These are phyloP conservation scores for Poecile atricapillus DNA, from an alignment of 2,113 vertebrate species.

Conservation along the genomic window DNA sequence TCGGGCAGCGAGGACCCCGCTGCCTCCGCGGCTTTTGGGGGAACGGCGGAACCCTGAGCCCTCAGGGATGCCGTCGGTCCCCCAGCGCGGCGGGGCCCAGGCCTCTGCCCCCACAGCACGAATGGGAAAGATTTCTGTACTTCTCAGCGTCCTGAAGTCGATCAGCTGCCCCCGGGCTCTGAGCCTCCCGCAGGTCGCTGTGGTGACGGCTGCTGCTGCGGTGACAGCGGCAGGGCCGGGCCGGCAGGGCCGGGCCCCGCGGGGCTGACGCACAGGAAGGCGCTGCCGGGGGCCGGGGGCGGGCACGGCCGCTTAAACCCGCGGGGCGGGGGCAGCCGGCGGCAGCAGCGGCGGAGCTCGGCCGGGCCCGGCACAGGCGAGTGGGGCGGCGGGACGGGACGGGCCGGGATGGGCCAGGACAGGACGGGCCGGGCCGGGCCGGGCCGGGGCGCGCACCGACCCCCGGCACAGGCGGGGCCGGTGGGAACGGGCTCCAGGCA, in stretches of 20 bases:
- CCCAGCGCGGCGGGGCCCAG: not conserved
- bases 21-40: fast-evolving
- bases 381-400: not conserved
- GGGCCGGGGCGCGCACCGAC: not conserved
- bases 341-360: not conserved
- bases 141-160: not conserved
- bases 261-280: slow-evolving; percentile 30
- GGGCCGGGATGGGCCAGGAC: not conserved
- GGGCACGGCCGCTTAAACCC: not conserved
- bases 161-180: fast-evolving
- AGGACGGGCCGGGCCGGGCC: not conserved
- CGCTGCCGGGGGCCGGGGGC: not conserved
- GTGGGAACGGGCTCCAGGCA: not conserved
- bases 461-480: not conserved
- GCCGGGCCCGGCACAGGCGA: not conserved
- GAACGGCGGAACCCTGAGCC: not conserved
- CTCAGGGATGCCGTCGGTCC: fast-evolving
- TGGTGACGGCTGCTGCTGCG: fast-evolving
- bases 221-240: fast-evolving
- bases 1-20: fast-evolving
- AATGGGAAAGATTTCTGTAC: fast-evolving
- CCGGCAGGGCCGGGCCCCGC: not conserved
- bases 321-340: not conserved
- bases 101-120: not conserved
- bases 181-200: fast-evolving